Evolutionary conservation across 1,140 invertebrate species (phyloP).

Genomic region (Chelonus insularis): DNA sequence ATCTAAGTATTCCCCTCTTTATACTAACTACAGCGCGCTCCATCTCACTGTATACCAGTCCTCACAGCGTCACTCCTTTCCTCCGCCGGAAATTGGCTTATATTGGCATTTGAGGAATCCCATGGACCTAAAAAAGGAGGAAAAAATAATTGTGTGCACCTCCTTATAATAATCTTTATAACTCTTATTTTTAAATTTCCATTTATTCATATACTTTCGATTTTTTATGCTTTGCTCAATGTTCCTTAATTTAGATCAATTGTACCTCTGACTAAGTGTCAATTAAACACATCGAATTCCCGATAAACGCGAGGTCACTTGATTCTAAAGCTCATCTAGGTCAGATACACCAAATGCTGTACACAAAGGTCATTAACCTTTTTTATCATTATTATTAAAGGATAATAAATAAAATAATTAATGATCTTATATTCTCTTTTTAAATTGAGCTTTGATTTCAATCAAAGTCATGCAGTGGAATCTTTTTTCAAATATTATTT

Average conservation of each 20-base stretch:
- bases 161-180: neutral
- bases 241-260: constrained; percentile 40
- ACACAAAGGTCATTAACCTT: neutral
- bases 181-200: neutral
- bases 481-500: no score
- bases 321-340: neutral
- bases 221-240: constrained; percentile 29
- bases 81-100: constrained; percentile 28
- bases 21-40: neutral
- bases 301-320: constrained; percentile 19
- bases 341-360: neutral
- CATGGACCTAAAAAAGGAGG: constrained; percentile 1
- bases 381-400: no score
- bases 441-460: no score
- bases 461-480: no score
- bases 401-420: no score
- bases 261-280: constrained; percentile 20
- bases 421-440: no score
- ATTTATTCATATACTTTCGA: no score
- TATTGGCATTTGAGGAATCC: constrained; percentile 11
- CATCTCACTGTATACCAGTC: neutral
- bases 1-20: neutral
- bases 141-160: constrained; percentile 31
- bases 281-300: constrained; percentile 31
- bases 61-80: neutral